Evolutionary conservation across 2,113 vertebrate species (phyloP).

Genomic region (Dolichotis patagonum): DNA sequence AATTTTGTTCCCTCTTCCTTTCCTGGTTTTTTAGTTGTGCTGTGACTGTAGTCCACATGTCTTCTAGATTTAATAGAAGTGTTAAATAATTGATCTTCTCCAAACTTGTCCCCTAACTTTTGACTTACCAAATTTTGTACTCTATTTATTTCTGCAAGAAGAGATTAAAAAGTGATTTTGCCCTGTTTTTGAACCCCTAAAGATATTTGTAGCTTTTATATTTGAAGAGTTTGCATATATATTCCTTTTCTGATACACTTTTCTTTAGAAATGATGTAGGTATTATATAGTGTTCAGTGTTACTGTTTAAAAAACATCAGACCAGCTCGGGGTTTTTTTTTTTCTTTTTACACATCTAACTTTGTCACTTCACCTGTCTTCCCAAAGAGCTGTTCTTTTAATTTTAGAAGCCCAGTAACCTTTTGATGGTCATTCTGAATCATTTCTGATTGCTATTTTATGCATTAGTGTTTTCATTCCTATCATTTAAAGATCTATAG

Average conservation of each 20-base stretch:
- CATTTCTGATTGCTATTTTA: not conserved
- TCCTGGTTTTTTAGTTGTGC: not conserved
- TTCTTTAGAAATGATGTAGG: not conserved
- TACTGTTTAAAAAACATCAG: not conserved
- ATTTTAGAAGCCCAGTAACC: not conserved
- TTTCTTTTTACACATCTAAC: not conserved
- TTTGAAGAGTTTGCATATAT: not conserved
- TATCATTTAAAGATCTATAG: not conserved
- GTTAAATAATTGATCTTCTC: not conserved
- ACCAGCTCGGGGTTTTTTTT: not conserved
- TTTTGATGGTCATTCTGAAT: not conserved
- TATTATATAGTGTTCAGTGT: not conserved
- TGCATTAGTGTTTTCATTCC: not conserved
- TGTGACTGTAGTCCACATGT: not conserved
- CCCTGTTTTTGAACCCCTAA: not conserved
- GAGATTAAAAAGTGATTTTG: not conserved
- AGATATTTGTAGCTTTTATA: not conserved
- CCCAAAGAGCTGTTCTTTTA: not conserved
- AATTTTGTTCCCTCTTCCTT: not conserved
- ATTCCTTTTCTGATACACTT: not conserved
- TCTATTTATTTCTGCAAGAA: not conserved
- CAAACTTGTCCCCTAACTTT: not conserved
- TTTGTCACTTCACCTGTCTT: not conserved
- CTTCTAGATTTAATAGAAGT: conserved; percentile 8
- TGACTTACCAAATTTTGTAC: not conserved